phyloP scores from a whole-genome alignment of 2,797 vertebrate genomes.

The Chelmon rostratus region DNA sequence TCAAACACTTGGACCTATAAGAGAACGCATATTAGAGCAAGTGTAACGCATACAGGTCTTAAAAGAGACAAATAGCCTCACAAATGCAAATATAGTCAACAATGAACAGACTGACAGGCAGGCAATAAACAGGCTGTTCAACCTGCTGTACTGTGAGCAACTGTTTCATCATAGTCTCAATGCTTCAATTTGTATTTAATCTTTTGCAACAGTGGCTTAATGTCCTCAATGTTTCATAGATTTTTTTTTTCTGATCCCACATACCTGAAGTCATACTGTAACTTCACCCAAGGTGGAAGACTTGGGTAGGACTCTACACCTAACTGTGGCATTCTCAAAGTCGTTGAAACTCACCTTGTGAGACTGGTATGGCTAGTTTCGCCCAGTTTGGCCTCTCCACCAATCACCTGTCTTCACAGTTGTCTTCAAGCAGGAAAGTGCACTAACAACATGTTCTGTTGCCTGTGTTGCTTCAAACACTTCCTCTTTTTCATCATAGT shows the following conservation, averaged over 20 bases:
- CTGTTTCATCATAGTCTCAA: constrained; percentile 32
- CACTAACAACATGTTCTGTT: constrained; percentile 1
- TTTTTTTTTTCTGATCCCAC: constrained; percentile 28
- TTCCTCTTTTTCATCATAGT: constrained; percentile 47
- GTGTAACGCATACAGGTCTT: constrained; percentile 46
- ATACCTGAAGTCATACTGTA: constrained; percentile 18
- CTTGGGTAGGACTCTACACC: constrained; percentile 15
- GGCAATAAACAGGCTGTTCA: constrained; percentile 41
- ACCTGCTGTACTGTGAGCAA: constrained; percentile 34
- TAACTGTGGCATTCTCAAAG: constrained; percentile 25
- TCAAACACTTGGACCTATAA: constrained; percentile 62
- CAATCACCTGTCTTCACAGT: constrained; percentile 44
- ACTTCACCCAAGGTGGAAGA: not conserved
- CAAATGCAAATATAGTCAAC: constrained; percentile 71
- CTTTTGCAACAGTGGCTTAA: constrained; percentile 10
- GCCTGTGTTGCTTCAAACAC: not conserved
- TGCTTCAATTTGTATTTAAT: constrained; percentile 32
- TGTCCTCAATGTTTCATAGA: constrained; percentile 32
- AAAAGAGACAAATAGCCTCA: constrained; percentile 61
- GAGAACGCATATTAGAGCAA: constrained; percentile 53
- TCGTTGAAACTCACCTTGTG: constrained; percentile 69
- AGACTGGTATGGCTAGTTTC: constrained; percentile 77
- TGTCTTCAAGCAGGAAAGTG: constrained; percentile 31
- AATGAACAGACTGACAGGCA: constrained; percentile 50
- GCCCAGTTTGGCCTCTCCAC: constrained; percentile 39